A percentile compares a stretch with the other conserved stretches of the same genome.
Evolutionary conservation across 1,140 invertebrate genomes (phyloP).

Genomic region (Zaprionus ghesquierei): DNA sequence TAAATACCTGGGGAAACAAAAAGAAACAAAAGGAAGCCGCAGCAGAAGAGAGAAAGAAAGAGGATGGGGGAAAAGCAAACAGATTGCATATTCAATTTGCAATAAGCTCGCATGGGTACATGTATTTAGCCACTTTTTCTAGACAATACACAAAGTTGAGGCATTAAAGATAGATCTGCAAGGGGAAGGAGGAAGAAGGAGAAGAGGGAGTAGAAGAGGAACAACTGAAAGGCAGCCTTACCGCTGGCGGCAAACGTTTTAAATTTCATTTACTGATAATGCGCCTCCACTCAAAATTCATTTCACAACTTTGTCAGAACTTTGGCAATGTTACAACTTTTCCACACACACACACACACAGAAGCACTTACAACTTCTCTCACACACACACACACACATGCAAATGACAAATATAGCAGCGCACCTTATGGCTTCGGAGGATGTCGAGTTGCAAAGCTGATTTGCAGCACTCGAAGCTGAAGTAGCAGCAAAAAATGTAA

Average conservation of each 20-base stretch:
- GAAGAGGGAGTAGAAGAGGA: not conserved
- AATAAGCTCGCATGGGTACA: not conserved
- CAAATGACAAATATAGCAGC: constrained; percentile 40
- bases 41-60: constrained; percentile 6
- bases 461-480: constrained; percentile 48
- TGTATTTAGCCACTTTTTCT: constrained; percentile 15
- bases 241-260: constrained; percentile 45
- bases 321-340: constrained; percentile 36
- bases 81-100: constrained; percentile 37
- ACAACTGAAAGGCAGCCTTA: not conserved
- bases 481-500: constrained; percentile 11
- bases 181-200: not conserved
- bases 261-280: constrained; percentile 78
- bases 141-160: not conserved
- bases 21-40: not conserved
- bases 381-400: constrained; percentile 7
- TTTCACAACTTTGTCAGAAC: constrained; percentile 63
- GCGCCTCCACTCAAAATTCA: constrained; percentile 52
- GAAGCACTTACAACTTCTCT: constrained; percentile 17
- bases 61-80: not conserved
- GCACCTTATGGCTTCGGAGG: constrained; percentile 46
- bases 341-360: not conserved
- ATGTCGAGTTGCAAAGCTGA: constrained; percentile 52
- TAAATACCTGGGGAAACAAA: constrained; percentile 36
- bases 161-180: constrained; percentile 20